phyloP scores from a whole-genome alignment of 2,113 vertebrate species.

The Eurypyga helias region DNA sequence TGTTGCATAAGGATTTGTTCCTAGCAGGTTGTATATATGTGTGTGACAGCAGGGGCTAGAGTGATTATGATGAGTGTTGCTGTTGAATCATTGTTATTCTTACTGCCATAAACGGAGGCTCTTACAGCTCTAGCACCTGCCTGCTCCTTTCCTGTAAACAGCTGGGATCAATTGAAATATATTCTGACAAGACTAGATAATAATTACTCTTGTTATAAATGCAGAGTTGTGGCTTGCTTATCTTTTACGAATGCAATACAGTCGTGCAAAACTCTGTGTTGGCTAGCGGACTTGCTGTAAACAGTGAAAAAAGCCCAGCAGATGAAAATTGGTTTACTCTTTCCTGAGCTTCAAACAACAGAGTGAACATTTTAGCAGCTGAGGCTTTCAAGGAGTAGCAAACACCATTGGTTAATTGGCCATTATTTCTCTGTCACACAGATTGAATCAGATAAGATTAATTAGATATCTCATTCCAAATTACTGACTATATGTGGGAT shows the following conservation, averaged over 20 bases:
- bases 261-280: not conserved
- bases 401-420: not conserved
- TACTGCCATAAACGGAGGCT: not conserved
- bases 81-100: not conserved
- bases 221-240: not conserved
- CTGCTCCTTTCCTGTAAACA: not conserved
- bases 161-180: slow-evolving; percentile 1
- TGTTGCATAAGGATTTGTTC: slow-evolving; percentile 1
- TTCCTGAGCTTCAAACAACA: not conserved
- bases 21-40: not conserved
- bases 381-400: not conserved
- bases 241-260: not conserved
- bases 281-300: not conserved
- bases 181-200: not conserved
- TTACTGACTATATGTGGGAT: not conserved
- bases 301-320: not conserved
- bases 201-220: not conserved
- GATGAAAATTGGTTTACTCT: not conserved
- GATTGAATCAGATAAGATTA: slow-evolving; percentile 22
- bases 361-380: not conserved
- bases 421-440: not conserved
- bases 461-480: not conserved
- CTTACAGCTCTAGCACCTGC: not conserved
- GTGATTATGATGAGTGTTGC: not conserved
- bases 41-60: slow-evolving; percentile 20